A percentile compares a stretch with the other conserved stretches of the same genome.
Evolutionary conservation across 2,113 vertebrate genomes (phyloP).

Genomic region (Cottus gobio): DNA sequence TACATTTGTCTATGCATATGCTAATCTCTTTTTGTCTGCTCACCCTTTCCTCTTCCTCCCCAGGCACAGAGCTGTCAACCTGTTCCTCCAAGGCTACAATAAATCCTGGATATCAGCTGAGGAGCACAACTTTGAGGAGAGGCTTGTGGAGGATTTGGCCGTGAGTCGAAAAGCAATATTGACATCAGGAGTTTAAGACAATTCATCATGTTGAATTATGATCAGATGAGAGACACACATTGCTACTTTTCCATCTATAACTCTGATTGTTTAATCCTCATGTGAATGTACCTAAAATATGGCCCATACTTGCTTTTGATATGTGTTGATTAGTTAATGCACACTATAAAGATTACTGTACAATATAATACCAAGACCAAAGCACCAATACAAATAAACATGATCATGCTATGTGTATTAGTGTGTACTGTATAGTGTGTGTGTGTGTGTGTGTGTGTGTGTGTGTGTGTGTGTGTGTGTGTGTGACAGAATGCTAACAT

Average conservation of each 20-base stretch:
- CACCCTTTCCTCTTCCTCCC: neutral
- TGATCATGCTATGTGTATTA: neutral
- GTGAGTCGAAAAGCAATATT: conserved; percentile 77
- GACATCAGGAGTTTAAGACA: neutral
- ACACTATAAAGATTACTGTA: neutral
- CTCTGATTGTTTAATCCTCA: neutral
- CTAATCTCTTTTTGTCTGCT: neutral
- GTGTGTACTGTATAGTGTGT: neutral
- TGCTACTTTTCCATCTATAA: neutral
- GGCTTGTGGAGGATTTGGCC: conserved; percentile 93
- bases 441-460: conserved; percentile 3
- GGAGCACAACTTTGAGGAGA: conserved; percentile 91
- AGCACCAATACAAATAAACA: neutral
- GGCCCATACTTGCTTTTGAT: neutral
- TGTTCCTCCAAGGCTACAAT: conserved; percentile 95
- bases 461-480: neutral
- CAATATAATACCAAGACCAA: neutral
- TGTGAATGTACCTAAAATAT: neutral
- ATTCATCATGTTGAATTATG: neutral
- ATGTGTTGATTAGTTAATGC: neutral
- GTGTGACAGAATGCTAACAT: neutral
- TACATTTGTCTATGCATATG: neutral
- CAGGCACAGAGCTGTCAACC: conserved; percentile 94
- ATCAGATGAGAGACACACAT: neutral
- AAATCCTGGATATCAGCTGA: conserved; percentile 94